Evolutionary conservation across 2,797 vertebrate genomes (phyloP).

Genomic region (Epinephelus malabaricus): DNA sequence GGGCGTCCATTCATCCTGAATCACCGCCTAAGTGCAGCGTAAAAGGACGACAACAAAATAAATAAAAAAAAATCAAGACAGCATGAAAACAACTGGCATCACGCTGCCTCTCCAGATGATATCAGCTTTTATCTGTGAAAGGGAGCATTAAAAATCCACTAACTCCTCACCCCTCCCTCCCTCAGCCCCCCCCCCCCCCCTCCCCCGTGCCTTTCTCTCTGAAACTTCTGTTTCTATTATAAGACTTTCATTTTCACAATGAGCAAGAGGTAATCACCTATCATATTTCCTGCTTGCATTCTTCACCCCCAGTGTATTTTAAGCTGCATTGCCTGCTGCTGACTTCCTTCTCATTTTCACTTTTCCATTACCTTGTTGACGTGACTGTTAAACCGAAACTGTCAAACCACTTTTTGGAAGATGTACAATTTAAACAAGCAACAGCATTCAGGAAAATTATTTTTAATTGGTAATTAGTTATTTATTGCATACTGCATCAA

Average conservation of each 20-base stretch:
- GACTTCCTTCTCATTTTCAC: conserved; percentile 24
- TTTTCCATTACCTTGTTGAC: conserved; percentile 36
- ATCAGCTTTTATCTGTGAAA: conserved; percentile 63
- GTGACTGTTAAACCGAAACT: conserved; percentile 27
- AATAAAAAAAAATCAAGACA: conserved; percentile 20
- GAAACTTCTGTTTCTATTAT: conserved; percentile 55
- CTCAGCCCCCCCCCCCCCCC: background rate
- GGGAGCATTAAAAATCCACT: conserved; percentile 45
- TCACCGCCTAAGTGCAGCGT: conserved; percentile 31
- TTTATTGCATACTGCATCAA: conserved; percentile 13
- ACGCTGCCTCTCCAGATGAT: conserved; percentile 51
- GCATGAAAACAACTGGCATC: conserved; percentile 49
- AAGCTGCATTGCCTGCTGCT: conserved; percentile 28
- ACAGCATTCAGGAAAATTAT: background rate
- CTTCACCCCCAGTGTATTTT: conserved; percentile 53
- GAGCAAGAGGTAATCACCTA: conserved; percentile 55
- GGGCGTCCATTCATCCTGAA: conserved; percentile 43
- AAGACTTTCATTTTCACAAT: conserved; percentile 60
- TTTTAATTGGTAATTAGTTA: conserved; percentile 7
- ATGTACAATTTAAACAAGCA: background rate
- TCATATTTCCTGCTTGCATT: conserved; percentile 48
- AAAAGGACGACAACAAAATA: conserved; percentile 20
- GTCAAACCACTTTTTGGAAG: conserved; percentile 4
- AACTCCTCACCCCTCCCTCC: conserved; percentile 16
- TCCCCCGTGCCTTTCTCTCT: conserved; percentile 1